Evolutionary conservation across 2,797 vertebrate genomes (phyloP).

Genomic region (Mus minutoides): DNA sequence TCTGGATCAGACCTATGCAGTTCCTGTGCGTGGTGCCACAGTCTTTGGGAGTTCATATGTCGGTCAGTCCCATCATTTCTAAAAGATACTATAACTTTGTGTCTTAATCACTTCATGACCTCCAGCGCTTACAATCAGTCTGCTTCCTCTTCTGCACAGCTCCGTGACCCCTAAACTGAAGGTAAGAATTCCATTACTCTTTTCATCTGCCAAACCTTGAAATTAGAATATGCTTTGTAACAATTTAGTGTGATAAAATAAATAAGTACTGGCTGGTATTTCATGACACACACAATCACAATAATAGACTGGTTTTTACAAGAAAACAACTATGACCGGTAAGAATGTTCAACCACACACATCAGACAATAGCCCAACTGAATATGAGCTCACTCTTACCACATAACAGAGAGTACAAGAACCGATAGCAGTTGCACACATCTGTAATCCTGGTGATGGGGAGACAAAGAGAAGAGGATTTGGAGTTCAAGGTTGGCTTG

Average conservation of each 20-base stretch:
- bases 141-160: background rate
- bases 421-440: no score
- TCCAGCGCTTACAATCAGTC: background rate
- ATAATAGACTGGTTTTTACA: background rate
- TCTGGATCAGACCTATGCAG: background rate
- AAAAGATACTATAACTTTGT: background rate
- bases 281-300: background rate
- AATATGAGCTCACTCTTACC: background rate
- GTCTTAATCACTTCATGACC: no score
- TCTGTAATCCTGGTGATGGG: background rate
- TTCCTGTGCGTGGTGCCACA: background rate
- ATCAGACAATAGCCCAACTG: background rate
- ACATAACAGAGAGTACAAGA: background rate
- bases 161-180: background rate
- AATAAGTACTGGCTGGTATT: background rate
- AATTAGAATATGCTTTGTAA: background rate
- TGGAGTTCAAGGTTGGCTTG: background rate
- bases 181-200: background rate
- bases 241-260: background rate
- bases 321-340: background rate
- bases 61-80: background rate
- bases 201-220: background rate
- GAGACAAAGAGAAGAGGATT: background rate
- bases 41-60: background rate
- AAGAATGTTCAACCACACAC: background rate